Evolutionary conservation across 1,140 invertebrate species (phyloP).

Genomic region (Leptinotarsa texana): DNA sequence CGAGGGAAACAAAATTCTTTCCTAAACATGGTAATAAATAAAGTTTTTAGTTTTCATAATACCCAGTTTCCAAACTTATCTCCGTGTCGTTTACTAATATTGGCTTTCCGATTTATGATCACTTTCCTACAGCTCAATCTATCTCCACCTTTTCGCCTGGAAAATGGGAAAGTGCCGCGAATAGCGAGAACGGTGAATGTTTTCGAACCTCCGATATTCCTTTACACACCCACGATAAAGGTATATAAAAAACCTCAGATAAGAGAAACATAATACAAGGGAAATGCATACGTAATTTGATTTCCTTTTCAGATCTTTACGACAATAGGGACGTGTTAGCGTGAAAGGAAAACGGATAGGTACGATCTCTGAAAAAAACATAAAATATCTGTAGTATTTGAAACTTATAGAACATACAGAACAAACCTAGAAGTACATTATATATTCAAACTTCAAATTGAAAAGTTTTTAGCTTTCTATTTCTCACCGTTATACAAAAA

Average conservation of each 20-base stretch:
- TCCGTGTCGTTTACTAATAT: constrained; percentile 36
- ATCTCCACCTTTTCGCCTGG: constrained; percentile 31
- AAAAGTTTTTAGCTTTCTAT: no score
- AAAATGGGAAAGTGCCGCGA: constrained; percentile 23
- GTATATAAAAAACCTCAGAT: constrained; percentile 45
- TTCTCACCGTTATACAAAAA: no score
- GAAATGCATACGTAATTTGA: constrained; percentile 51
- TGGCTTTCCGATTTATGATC: constrained; percentile 36
- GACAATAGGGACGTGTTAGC: not conserved
- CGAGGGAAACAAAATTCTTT: constrained; percentile 7
- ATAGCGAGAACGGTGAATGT: constrained; percentile 20
- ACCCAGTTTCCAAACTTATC: constrained; percentile 13
- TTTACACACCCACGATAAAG: constrained; percentile 41
- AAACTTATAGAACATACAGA: no score
- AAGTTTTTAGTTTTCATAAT: constrained; percentile 34
- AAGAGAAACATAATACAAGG: constrained; percentile 43
- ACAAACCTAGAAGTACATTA: no score
- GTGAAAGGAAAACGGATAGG: not conserved
- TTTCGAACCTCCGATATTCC: constrained; percentile 32
- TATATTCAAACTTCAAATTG: no score
- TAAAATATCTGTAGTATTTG: no score
- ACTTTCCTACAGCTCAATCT: constrained; percentile 32
- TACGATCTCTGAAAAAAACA: not conserved
- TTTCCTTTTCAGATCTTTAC: constrained; percentile 36
- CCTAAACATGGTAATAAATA: constrained; percentile 27